These are phyloP conservation scores for Scylla paramamosain DNA, from an alignment of 1,140 invertebrate species.

Conservation along the genomic window DNA sequence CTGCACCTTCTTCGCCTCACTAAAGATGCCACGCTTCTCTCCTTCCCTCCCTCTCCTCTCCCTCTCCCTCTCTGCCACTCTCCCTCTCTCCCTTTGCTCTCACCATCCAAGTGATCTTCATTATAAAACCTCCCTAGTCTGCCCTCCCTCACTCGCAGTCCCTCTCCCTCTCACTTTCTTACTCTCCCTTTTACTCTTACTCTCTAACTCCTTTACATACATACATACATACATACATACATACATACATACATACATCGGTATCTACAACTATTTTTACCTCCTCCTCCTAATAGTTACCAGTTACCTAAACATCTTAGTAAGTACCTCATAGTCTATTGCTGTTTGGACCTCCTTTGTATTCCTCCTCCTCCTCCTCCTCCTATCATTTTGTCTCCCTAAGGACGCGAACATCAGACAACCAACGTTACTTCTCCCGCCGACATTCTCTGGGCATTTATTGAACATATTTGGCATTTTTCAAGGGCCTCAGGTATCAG, in stretches of 20 bases:
- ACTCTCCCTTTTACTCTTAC: too few relatives aligned
- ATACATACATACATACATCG: too few relatives aligned
- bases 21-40: conserved; percentile 17
- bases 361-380: neutral
- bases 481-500: neutral
- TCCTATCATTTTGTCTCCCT: neutral
- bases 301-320: too few relatives aligned
- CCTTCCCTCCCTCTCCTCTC: neutral
- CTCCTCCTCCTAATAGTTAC: too few relatives aligned
- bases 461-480: neutral
- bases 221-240: too few relatives aligned
- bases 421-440: neutral
- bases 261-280: too few relatives aligned
- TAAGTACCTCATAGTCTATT: too few relatives aligned
- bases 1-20: conserved; percentile 1
- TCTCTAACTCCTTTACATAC: too few relatives aligned
- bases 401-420: too few relatives aligned
- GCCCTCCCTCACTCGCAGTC: neutral
- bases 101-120: neutral
- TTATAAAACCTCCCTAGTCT: neutral
- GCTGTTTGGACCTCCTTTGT: neutral
- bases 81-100: neutral
- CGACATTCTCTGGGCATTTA: neutral
- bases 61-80: neutral
- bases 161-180: too few relatives aligned